These are phyloP conservation scores for Cyphomyrmex costatus DNA, from an alignment of 1,140 invertebrate genomes.

Conservation along the genomic window DNA sequence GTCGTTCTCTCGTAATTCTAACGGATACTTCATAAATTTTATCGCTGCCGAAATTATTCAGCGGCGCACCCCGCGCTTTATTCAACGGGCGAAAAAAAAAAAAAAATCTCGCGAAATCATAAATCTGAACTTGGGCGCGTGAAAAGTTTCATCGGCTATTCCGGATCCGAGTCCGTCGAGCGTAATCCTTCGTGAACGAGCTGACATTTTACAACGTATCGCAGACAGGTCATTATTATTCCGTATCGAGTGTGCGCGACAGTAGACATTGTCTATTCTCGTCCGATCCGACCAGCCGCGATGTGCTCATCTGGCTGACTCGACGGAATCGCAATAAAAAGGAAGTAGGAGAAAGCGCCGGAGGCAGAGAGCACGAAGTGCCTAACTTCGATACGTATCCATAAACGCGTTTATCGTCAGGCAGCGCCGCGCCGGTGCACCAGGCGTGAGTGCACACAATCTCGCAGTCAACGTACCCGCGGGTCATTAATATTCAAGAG, in stretches of 20 bases:
- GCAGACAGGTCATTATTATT: conserved; percentile 63
- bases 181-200: conserved; percentile 60
- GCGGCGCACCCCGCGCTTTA: neutral
- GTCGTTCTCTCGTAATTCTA: conserved; percentile 49
- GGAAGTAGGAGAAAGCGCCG: conserved; percentile 7
- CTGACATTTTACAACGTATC: conserved; percentile 60
- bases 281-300: neutral
- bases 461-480: conserved; percentile 21
- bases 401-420: conserved; percentile 74
- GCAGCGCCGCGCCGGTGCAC: neutral
- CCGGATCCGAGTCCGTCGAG: conserved; percentile 13
- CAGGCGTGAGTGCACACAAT: conserved; percentile 2
- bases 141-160: conserved; percentile 51
- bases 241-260: conserved; percentile 53
- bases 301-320: conserved; percentile 40
- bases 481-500: conserved; percentile 80
- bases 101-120: conserved; percentile 56
- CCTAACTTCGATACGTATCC: conserved; percentile 66
- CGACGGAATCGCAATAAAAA: conserved; percentile 56
- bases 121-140: conserved; percentile 48
- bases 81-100: conserved; percentile 22
- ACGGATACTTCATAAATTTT: conserved; percentile 59
- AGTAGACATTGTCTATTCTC: conserved; percentile 35
- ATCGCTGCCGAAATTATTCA: conserved; percentile 54
- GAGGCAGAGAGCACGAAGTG: conserved; percentile 48